Evolutionary conservation across 2,888 invertebrate genomes (phyloP).

Genomic region (Drosophila vallismaia): DNA sequence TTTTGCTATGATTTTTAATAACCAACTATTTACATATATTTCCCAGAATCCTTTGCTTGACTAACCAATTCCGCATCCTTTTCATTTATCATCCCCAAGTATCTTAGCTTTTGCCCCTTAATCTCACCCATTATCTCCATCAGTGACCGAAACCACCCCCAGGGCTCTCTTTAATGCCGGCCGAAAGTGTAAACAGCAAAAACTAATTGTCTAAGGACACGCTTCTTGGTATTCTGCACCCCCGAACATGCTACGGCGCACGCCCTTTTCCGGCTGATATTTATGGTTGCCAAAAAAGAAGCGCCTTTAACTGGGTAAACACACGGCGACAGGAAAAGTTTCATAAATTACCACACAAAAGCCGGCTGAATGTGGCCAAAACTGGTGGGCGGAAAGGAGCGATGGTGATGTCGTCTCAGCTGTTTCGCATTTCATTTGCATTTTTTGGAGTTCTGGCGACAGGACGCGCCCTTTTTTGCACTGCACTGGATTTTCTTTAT

Average conservation of each 20-base stretch:
- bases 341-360: constrained; percentile 55
- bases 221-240: constrained; percentile 32
- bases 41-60: constrained; percentile 7
- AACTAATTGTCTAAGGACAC: constrained; percentile 63
- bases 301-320: constrained; percentile 52
- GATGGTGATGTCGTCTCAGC: constrained; percentile 25
- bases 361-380: constrained; percentile 39
- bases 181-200: constrained; percentile 45
- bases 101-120: constrained; percentile 33
- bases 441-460: constrained; percentile 28
- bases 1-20: neutral
- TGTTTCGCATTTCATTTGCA: constrained; percentile 42
- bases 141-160: constrained; percentile 25
- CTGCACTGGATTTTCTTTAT: constrained; percentile 15
- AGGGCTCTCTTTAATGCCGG: constrained; percentile 41
- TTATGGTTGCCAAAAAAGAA: constrained; percentile 10
- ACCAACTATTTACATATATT: neutral
- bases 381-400: constrained; percentile 24
- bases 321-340: constrained; percentile 41
- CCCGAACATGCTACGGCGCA: neutral
- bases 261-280: constrained; percentile 9
- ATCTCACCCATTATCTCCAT: constrained; percentile 38
- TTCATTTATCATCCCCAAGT: constrained; percentile 28
- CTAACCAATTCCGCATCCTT: constrained; percentile 17
- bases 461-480: constrained; percentile 67